phyloP scores from a whole-genome alignment of 2,888 invertebrate genomes.

The Eucera pruinosa region DNA sequence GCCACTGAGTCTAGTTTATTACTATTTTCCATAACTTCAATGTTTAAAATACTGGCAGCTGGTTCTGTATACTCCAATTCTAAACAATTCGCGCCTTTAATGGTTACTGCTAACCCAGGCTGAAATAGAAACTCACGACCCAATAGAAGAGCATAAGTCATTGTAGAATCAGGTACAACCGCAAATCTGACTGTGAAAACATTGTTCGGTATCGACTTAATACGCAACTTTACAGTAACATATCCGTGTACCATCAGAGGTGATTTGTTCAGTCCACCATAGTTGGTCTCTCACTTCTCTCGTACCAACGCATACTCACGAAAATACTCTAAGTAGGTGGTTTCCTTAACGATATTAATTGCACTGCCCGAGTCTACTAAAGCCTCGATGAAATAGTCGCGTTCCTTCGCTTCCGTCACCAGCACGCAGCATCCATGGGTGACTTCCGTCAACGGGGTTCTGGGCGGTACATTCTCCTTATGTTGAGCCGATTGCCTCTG shows the following conservation, averaged over 20 bases:
- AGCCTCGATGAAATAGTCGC: conserved; percentile 18
- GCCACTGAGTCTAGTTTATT: background rate
- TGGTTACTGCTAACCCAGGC: background rate
- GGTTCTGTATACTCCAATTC: background rate
- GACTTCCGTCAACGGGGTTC: background rate
- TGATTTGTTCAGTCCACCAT: conserved; percentile 26
- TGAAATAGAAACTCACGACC: conserved; percentile 6
- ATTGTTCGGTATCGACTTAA: background rate
- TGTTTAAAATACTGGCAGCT: conserved; percentile 4
- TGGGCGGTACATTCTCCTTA: background rate
- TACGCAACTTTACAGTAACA: background rate
- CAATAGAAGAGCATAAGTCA: conserved; percentile 4
- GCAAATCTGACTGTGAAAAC: background rate
- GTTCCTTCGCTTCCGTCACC: background rate
- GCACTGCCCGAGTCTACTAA: conserved; percentile 17
- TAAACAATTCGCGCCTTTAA: background rate
- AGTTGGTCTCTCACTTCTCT: background rate
- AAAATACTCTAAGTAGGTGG: conserved; percentile 8
- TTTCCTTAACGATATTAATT: conserved; percentile 13
- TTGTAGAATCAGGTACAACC: conserved; percentile 24
- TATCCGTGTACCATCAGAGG: background rate
- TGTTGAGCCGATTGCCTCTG: background rate
- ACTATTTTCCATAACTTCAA: background rate
- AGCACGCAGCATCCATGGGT: conserved; percentile 9
- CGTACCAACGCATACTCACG: background rate